Percentiles rank a stretch among this genome's conserved stretches.
Conservation (phyloP, 1,140 invertebrate genomes). For the Augochlora pura region DNA sequence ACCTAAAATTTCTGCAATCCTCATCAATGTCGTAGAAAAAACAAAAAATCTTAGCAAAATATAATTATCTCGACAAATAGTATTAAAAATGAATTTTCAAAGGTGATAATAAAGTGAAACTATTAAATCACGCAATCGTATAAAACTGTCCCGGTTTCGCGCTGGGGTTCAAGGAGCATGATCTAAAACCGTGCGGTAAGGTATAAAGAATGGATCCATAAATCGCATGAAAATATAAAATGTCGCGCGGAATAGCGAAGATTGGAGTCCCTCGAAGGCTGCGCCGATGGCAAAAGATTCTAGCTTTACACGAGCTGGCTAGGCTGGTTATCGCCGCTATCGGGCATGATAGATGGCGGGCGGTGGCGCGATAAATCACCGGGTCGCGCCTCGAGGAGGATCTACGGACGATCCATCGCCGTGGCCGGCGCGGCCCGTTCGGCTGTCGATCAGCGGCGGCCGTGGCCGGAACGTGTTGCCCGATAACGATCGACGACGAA, state of each 20-base stretch:
- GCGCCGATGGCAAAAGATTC: slow-evolving; percentile 37
- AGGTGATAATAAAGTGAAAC: too few relatives aligned
- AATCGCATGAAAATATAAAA: too few relatives aligned
- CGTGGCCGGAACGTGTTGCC: slow-evolving; percentile 14
- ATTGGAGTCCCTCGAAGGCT: neutral
- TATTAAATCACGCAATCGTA: too few relatives aligned
- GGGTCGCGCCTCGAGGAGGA: slow-evolving; percentile 48
- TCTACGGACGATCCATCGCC: slow-evolving; percentile 48
- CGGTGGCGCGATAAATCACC: slow-evolving; percentile 59
- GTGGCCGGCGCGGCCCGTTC: slow-evolving; percentile 22
- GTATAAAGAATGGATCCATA: too few relatives aligned
- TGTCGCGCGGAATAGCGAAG: neutral
- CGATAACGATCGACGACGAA: slow-evolving; percentile 65
- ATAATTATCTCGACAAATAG: too few relatives aligned
- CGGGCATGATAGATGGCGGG: slow-evolving; percentile 58
- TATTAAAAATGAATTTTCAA: too few relatives aligned
- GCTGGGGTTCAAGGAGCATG: too few relatives aligned
- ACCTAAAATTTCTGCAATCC: too few relatives aligned
- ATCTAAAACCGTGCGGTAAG: too few relatives aligned
- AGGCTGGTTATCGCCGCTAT: slow-evolving; percentile 54
- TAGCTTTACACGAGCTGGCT: slow-evolving; percentile 38
- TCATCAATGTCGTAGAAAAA: too few relatives aligned
- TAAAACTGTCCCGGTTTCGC: too few relatives aligned
- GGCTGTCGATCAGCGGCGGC: slow-evolving; percentile 56
- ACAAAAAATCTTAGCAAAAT: too few relatives aligned